Evolutionary conservation across 2,113 vertebrate species (phyloP).

Genomic region (Xenopus laevis): DNA sequence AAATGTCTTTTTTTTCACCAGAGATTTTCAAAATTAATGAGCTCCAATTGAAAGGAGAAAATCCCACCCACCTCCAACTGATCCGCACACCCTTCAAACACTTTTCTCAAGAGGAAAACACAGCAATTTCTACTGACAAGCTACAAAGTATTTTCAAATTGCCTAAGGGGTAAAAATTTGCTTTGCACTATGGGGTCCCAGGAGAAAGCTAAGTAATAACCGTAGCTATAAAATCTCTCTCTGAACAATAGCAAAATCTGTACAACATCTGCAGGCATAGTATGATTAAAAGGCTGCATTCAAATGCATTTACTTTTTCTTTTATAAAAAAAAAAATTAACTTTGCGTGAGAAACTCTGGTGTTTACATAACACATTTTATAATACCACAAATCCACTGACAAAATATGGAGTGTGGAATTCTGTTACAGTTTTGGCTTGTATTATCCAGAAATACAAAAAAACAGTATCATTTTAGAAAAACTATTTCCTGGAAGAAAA

Average conservation of each 20-base stretch:
- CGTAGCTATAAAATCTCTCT: constrained; percentile 43
- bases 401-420: too few relatives aligned
- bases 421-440: too few relatives aligned
- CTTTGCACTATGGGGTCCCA: constrained; percentile 40
- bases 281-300: constrained; percentile 44
- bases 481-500: too few relatives aligned
- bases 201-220: constrained; percentile 40
- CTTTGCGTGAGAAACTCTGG: constrained; percentile 9
- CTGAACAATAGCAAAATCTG: constrained; percentile 44
- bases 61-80: constrained; percentile 38
- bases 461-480: too few relatives aligned
- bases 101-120: constrained; percentile 35
- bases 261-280: constrained; percentile 44
- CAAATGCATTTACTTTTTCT: constrained; percentile 28
- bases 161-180: constrained; percentile 46
- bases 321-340: not conserved
- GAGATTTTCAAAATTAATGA: constrained; percentile 44
- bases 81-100: constrained; percentile 43
- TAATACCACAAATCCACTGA: too few relatives aligned
- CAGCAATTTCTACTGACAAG: constrained; percentile 44
- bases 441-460: too few relatives aligned
- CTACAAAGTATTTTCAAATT: constrained; percentile 45
- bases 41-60: constrained; percentile 43
- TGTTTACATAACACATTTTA: constrained; percentile 34
- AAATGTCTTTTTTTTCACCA: constrained; percentile 34